Percentiles rank a stretch among this genome's conserved stretches.
These are phyloP conservation scores for Sylvicola cinctus DNA, from an alignment of 2,888 invertebrate species.

Conservation along the genomic window DNA sequence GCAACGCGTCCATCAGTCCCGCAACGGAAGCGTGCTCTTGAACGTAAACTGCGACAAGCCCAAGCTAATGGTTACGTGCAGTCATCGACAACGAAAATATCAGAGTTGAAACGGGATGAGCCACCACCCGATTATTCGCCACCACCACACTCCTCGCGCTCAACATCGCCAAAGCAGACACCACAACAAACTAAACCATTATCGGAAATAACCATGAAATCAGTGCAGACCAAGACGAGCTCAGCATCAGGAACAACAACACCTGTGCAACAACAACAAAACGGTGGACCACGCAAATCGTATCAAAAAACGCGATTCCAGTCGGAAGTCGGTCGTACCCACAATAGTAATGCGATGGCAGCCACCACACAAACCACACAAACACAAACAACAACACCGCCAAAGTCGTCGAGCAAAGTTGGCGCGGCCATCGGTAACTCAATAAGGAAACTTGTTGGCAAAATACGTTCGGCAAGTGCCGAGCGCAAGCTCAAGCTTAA, in stretches of 20 bases:
- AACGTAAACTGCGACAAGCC: slow-evolving; percentile 27
- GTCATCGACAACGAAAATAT: slow-evolving; percentile 14
- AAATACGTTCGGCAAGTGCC: slow-evolving; percentile 55
- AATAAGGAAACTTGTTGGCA: slow-evolving; percentile 60
- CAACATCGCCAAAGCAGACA: slow-evolving; percentile 18
- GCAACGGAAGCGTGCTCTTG: slow-evolving; percentile 37
- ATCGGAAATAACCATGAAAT: slow-evolving; percentile 1
- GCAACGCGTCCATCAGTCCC: slow-evolving; percentile 39
- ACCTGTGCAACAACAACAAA: slow-evolving; percentile 29
- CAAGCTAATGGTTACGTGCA: background rate
- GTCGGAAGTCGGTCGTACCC: slow-evolving; percentile 20
- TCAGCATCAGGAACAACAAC: slow-evolving; percentile 19
- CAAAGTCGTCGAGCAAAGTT: slow-evolving; percentile 25
- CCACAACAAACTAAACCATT: slow-evolving; percentile 16
- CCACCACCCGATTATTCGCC: slow-evolving; percentile 56
- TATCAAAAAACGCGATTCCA: slow-evolving; percentile 56
- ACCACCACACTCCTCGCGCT: slow-evolving; percentile 25
- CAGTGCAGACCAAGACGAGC: background rate
- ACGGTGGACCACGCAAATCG: slow-evolving; percentile 32
- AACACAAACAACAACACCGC: slow-evolving; percentile 23
- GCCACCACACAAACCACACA: slow-evolving; percentile 18
- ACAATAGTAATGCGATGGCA: slow-evolving; percentile 9
- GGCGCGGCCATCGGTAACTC: slow-evolving; percentile 55
- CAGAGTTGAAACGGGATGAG: slow-evolving; percentile 28
- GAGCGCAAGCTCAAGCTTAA: slow-evolving; percentile 41